These are phyloP conservation scores for Erebia palarica DNA, from an alignment of 2,888 invertebrate genomes.

Conservation along the genomic window DNA sequence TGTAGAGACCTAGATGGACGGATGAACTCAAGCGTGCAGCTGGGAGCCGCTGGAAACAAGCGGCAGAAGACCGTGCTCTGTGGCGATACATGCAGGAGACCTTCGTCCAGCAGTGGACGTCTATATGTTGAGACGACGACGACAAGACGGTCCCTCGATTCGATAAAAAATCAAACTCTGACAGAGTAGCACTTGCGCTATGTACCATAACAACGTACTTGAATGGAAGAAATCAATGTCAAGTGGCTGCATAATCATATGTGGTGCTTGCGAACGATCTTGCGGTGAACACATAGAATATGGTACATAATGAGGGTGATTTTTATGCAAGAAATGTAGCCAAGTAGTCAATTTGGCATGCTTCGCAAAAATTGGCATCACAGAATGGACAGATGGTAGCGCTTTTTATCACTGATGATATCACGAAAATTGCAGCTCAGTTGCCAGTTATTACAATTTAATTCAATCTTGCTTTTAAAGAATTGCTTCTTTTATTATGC, in stretches of 20 bases:
- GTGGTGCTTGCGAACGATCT: constrained; percentile 30
- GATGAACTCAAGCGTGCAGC: no score
- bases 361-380: constrained; percentile 44
- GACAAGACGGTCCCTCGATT: not conserved
- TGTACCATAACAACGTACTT: constrained; percentile 8
- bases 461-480: constrained; percentile 39
- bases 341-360: constrained; percentile 45
- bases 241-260: constrained; percentile 23
- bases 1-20: no score
- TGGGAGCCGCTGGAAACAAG: no score
- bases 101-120: no score
- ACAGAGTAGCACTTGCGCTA: not conserved
- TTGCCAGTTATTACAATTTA: constrained; percentile 43
- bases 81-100: no score
- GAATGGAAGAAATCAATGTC: constrained; percentile 29
- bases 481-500: constrained; percentile 29
- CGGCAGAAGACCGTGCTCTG: no score
- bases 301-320: constrained; percentile 42
- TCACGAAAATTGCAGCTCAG: constrained; percentile 42
- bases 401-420: constrained; percentile 44
- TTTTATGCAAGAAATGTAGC: constrained; percentile 44
- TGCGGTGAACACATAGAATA: constrained; percentile 33
- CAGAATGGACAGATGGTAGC: constrained; percentile 43
- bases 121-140: no score
- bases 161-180: not conserved